phyloP scores from a whole-genome alignment of 2,888 invertebrate species.

The Syrphus vitripennis region DNA sequence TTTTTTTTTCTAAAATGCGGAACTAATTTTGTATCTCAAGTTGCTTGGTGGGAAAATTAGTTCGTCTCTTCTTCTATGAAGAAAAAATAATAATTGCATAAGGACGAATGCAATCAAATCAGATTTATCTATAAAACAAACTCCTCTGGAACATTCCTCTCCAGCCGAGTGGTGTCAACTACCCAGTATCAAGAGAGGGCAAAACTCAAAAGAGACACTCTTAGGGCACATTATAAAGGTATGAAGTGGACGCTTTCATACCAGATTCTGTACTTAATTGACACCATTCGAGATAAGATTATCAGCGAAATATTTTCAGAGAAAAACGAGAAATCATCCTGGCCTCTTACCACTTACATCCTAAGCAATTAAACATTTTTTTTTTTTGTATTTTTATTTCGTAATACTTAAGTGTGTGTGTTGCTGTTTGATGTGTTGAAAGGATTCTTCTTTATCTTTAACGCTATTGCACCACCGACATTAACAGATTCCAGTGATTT shows the following conservation, averaged over 20 bases:
- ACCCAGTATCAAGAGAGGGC: not conserved
- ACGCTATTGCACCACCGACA: conserved; percentile 69
- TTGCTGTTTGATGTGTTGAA: conserved; percentile 47
- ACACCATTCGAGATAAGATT: conserved; percentile 74
- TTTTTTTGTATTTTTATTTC: conserved; percentile 39
- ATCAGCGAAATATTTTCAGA: conserved; percentile 73
- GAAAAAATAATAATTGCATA: conserved; percentile 26
- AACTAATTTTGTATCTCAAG: conserved; percentile 5
- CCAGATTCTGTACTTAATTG: conserved; percentile 73
- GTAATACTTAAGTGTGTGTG: not conserved
- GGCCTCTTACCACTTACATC: conserved; percentile 67
- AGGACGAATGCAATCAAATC: conserved; percentile 56
- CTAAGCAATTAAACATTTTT: conserved; percentile 69
- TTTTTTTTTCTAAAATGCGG: not conserved
- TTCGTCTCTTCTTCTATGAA: not conserved
- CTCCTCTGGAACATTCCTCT: conserved; percentile 38
- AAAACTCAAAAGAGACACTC: conserved; percentile 26
- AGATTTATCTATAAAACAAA: conserved; percentile 51
- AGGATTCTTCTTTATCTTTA: conserved; percentile 67
- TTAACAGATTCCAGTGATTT: conserved; percentile 71
- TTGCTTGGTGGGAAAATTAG: conserved; percentile 4
- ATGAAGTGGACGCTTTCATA: conserved; percentile 72
- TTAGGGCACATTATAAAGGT: conserved; percentile 52
- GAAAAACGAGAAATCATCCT: conserved; percentile 71
- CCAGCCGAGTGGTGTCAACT: not conserved